Evolutionary conservation across 2,888 invertebrate genomes (phyloP).

Genomic region (Terebella lapidaria): DNA sequence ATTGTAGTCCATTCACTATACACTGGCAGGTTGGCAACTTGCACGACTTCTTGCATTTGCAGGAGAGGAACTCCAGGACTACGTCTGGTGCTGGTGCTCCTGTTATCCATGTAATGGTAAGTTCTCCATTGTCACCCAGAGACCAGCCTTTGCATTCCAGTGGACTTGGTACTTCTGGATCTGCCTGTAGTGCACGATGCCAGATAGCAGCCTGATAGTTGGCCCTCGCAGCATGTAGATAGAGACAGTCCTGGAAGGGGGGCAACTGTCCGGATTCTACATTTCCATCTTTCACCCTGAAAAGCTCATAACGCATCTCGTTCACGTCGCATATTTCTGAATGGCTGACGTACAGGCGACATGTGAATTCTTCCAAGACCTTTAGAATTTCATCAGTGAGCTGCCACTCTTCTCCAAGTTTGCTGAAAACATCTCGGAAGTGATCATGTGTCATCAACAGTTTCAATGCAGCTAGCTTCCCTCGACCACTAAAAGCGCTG

Average conservation of each 20-base stretch:
- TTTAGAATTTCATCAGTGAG: background rate
- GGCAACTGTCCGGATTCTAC: slow-evolving; percentile 17
- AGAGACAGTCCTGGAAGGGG: slow-evolving; percentile 12
- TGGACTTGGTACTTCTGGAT: slow-evolving; percentile 12
- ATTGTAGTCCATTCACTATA: slow-evolving; percentile 12
- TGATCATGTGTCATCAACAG: background rate
- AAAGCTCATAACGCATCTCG: slow-evolving; percentile 17
- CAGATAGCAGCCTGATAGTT: slow-evolving; percentile 22
- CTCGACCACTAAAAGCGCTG: slow-evolving; percentile 18
- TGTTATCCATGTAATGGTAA: background rate
- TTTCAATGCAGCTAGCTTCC: slow-evolving; percentile 18
- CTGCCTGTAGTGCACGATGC: slow-evolving; percentile 11
- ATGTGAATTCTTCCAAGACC: slow-evolving; percentile 1
- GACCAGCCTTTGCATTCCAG: background rate
- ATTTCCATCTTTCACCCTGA: slow-evolving; percentile 14
- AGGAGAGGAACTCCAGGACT: slow-evolving; percentile 11
- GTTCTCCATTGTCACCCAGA: background rate
- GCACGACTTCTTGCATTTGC: slow-evolving; percentile 12
- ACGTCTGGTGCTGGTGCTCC: slow-evolving; percentile 11
- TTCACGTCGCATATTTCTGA: slow-evolving; percentile 10
- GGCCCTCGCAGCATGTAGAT: slow-evolving; percentile 9
- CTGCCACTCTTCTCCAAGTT: background rate
- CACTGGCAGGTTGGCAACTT: slow-evolving; percentile 7
- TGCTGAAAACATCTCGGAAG: background rate
- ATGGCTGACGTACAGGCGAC: background rate